A percentile compares a stretch with the other conserved stretches of the same genome.
These are phyloP conservation scores for Lingula anatina DNA, from an alignment of 2,888 invertebrate species.

Conservation along the genomic window DNA sequence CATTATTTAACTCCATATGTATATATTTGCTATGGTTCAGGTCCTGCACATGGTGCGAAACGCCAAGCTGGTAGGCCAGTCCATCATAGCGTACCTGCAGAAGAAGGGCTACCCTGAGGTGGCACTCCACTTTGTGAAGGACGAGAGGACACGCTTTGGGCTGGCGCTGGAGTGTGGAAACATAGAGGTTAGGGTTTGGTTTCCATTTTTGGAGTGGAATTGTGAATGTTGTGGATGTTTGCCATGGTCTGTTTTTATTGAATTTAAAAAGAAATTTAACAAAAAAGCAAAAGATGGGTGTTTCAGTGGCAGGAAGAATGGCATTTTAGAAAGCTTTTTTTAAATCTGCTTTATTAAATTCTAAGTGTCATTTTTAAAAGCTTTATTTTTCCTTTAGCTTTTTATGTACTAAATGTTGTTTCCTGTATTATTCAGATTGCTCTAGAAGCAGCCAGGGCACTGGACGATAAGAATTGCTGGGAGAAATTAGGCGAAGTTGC, in stretches of 20 bases:
- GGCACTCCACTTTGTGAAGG: constrained; percentile 97
- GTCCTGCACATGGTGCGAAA: constrained; percentile 85
- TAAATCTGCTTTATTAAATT: neutral
- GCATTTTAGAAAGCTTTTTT: neutral
- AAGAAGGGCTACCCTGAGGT: constrained; percentile 99
- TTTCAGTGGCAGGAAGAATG: neutral
- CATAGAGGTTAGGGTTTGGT: constrained; percentile 68
- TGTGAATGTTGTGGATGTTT: neutral
- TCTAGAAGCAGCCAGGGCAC: constrained; percentile 86
- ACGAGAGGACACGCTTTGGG: constrained; percentile 92
- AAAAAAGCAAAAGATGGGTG: neutral
- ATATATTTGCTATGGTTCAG: too few relatives aligned
- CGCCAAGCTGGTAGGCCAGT: constrained; percentile 94
- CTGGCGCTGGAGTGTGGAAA: constrained; percentile 97
- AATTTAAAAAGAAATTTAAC: neutral
- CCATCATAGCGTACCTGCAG: constrained; percentile 96
- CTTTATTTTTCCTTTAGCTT: neutral
- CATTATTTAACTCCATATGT: too few relatives aligned
- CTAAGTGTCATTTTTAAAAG: neutral
- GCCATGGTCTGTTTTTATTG: neutral
- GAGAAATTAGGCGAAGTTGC: constrained; percentile 92
- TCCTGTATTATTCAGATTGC: constrained; percentile 64
- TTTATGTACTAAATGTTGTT: neutral
- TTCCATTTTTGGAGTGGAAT: too few relatives aligned
- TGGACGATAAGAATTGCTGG: constrained; percentile 95